Conservation (phyloP, 2,888 invertebrate species). For the Xestia ashworthii region DNA sequence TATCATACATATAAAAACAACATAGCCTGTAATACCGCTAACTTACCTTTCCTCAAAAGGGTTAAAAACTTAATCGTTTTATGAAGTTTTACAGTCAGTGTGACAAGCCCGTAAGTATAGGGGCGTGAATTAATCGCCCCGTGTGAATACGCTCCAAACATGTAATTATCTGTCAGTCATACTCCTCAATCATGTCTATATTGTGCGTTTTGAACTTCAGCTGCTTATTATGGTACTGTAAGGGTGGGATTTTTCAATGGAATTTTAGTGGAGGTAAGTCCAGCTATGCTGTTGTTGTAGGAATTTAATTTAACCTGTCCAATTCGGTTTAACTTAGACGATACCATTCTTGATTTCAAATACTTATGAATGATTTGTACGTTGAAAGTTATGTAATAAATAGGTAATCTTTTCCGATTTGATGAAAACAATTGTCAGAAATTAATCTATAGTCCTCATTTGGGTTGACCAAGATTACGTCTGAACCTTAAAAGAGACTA, state of each 20-base stretch:
- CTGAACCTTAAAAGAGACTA: no score
- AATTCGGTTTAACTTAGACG: not conserved
- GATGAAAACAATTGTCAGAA: no score
- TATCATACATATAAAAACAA: not conserved
- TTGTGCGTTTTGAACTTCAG: slow-evolving; percentile 41
- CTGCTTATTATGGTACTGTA: slow-evolving; percentile 30
- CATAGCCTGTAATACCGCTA: not conserved
- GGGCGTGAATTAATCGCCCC: slow-evolving; percentile 33
- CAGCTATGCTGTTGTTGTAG: not conserved
- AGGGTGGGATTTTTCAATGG: slow-evolving; percentile 3
- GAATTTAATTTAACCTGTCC: not conserved
- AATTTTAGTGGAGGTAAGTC: slow-evolving; percentile 5
- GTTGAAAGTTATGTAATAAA: not conserved
- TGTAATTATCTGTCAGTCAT: slow-evolving; percentile 71
- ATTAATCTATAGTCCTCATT: no score
- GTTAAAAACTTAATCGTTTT: slow-evolving; percentile 9
- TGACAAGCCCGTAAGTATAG: slow-evolving; percentile 31
- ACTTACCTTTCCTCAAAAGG: not conserved
- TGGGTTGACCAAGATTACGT: no score
- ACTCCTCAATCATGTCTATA: slow-evolving; percentile 66
- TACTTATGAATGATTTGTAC: not conserved
- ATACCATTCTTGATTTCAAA: not conserved
- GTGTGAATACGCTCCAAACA: slow-evolving; percentile 66
- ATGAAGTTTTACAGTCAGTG: slow-evolving; percentile 33
- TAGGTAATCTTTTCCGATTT: no score